These are phyloP conservation scores for Semicossyphus pulcher DNA, from an alignment of 2,113 vertebrate species.

Conservation along the genomic window DNA sequence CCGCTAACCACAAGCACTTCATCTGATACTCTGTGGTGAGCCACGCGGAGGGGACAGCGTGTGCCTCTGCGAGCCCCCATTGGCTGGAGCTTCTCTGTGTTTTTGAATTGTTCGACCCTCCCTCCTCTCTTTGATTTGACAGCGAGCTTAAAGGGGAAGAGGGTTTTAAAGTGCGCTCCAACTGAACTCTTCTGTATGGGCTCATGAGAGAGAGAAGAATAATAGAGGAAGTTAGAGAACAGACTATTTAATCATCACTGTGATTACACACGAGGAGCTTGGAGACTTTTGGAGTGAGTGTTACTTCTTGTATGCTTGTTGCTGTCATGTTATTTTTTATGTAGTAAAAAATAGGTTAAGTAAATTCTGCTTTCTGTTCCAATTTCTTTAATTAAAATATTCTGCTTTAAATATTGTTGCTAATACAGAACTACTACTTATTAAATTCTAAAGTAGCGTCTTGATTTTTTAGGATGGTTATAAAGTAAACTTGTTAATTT, in stretches of 20 bases:
- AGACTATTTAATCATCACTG: conserved; percentile 26
- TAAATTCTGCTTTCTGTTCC: neutral
- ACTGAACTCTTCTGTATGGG: conserved; percentile 41
- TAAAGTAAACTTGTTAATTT: too few relatives aligned
- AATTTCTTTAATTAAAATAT: neutral
- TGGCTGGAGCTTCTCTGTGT: conserved; percentile 73
- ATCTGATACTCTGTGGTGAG: conserved; percentile 82
- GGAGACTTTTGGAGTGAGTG: conserved; percentile 60
- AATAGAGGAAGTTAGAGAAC: conserved; percentile 45
- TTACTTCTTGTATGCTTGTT: neutral
- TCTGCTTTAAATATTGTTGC: neutral
- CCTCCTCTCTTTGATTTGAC: conserved; percentile 76
- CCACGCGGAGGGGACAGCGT: conserved; percentile 70
- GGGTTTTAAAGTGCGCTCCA: conserved; percentile 70
- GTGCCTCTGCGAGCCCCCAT: conserved; percentile 66
- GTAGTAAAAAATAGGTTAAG: neutral
- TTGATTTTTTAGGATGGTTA: neutral
- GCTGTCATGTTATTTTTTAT: neutral
- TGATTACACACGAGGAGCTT: conserved; percentile 15
- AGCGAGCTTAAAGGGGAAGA: conserved; percentile 58
- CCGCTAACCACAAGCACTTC: conserved; percentile 86
- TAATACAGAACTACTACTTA: too few relatives aligned
- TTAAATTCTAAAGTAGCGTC: neutral
- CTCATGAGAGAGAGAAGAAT: conserved; percentile 51
- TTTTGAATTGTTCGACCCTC: conserved; percentile 60